phyloP scores from a whole-genome alignment of 2,888 invertebrate genomes.

The Petrolisthes cinctipes region DNA sequence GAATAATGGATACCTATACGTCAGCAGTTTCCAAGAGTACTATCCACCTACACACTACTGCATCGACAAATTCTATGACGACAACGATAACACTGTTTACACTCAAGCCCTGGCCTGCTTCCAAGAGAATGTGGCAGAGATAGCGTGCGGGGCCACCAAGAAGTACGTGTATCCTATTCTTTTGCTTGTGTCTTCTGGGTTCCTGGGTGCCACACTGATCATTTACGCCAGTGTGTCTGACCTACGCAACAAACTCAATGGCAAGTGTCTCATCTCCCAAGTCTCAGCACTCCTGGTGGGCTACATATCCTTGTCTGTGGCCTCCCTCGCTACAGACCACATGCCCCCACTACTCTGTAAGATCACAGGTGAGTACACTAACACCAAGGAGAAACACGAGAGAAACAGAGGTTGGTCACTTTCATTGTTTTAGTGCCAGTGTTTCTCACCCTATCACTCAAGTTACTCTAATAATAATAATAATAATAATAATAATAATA shows the following conservation, averaged over 20 bases:
- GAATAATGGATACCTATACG: slow-evolving; percentile 75
- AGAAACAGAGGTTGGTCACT: too few relatives aligned
- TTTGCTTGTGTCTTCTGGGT: slow-evolving; percentile 74
- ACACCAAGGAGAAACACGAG: too few relatives aligned
- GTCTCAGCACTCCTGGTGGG: slow-evolving; percentile 56
- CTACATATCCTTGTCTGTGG: slow-evolving; percentile 64
- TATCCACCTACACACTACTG: slow-evolving; percentile 71
- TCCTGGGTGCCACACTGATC: slow-evolving; percentile 66
- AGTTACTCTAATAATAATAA: too few relatives aligned
- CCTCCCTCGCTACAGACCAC: slow-evolving; percentile 13
- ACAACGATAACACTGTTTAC: slow-evolving; percentile 68
- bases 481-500: not conserved
- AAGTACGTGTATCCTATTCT: slow-evolving; percentile 57
- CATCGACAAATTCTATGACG: slow-evolving; percentile 74
- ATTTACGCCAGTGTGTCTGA: slow-evolving; percentile 66
- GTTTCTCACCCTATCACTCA: too few relatives aligned
- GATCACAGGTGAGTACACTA: not conserved
- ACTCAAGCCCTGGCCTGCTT: slow-evolving; percentile 74
- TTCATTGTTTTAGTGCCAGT: too few relatives aligned
- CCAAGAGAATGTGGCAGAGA: slow-evolving; percentile 59
- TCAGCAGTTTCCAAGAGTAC: slow-evolving; percentile 68
- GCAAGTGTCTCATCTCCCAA: slow-evolving; percentile 60
- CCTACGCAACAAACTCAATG: slow-evolving; percentile 66
- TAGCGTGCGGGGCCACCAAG: slow-evolving; percentile 66
- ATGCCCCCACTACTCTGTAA: not conserved